Percentiles rank a stretch among this genome's conserved stretches.
phyloP scores from a whole-genome alignment of 2,888 invertebrate genomes.

The Nephrotoma appendiculata region DNA sequence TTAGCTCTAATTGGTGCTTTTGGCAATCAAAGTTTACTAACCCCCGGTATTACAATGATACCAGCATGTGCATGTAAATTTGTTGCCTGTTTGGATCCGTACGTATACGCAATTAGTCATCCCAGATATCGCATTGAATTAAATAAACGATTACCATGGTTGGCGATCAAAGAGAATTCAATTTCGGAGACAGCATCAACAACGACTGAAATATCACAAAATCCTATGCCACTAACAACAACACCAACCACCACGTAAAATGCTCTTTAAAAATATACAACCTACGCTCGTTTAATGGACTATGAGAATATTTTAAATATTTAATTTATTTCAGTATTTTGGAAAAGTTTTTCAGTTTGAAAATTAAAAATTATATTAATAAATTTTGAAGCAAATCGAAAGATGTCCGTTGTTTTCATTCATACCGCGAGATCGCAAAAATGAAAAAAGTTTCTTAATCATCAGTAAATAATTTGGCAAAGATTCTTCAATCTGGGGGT shows the following conservation, averaged over 20 bases:
- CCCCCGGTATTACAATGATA: constrained; percentile 66
- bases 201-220: constrained; percentile 29
- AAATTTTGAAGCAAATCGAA: not conserved
- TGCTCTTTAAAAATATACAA: not conserved
- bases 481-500: too few species aligned
- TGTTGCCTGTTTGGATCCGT: constrained; percentile 84
- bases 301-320: not conserved
- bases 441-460: too few species aligned
- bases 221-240: constrained; percentile 26
- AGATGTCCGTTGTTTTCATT: too few species aligned
- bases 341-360: not conserved
- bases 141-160: constrained; percentile 61
- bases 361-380: not conserved
- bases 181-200: constrained; percentile 42
- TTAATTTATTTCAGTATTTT: not conserved
- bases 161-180: constrained; percentile 49
- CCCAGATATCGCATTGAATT: constrained; percentile 73
- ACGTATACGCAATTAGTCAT: constrained; percentile 83
- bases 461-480: too few species aligned
- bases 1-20: constrained; percentile 69
- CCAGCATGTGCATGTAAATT: constrained; percentile 76
- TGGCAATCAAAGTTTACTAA: constrained; percentile 56
- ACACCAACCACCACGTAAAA: constrained; percentile 20
- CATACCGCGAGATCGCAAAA: too few species aligned
- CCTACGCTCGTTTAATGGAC: not conserved